Base-by-base conservation (phyloP, 2,888 invertebrate species). In the Microplitis deprimator region DNA sequence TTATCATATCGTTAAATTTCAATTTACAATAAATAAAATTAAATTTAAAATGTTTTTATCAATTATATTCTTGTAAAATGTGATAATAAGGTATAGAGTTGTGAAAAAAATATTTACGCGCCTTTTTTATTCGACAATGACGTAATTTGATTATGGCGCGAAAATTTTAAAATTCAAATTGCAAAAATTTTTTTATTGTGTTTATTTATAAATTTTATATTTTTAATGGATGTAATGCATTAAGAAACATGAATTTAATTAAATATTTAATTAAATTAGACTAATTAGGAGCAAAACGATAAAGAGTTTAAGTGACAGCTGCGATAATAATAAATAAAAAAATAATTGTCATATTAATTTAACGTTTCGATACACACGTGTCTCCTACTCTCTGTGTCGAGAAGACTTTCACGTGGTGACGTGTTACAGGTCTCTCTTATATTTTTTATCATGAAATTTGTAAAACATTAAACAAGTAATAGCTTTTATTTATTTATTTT, bases 381-480 rank as follows among this genome's bases (percentile, higher is more conserved):
- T 62, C 76, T 59, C 17, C 67, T 68, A 69, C 81, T 81, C 80
- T 29, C 29, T 29, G 29, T 29, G 29, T 29, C 29, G 4, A 29
- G 29, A 29, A 82, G 78, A 85, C 85, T 86, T 86, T 86, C 85
- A 84, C 85, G 84, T 84, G 83, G 80, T 79, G 70, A 79, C 77
- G 73, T 75, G 79, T 78, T 73, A 79, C 81, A 71, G 76, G 79
- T 77, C 72, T 74, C 68, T 62, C 62, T 61, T 16, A 41, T 16
- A 50, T 69, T n/a, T 71, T 71, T 71, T 61, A 5, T 29, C 61
- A 71, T 61, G 10, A n/a, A 38, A 71, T 20, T 71, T 20, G 17
- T 67, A 38, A 13, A 38, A 3, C 29, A 29, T 29, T 29, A 29
- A 29, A 29, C 29, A 29, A 29, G 29, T 2, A 29, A 29, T 29